These are phyloP conservation scores for Eilema depressum DNA, from an alignment of 2,888 invertebrate species.

Conservation along the genomic window DNA sequence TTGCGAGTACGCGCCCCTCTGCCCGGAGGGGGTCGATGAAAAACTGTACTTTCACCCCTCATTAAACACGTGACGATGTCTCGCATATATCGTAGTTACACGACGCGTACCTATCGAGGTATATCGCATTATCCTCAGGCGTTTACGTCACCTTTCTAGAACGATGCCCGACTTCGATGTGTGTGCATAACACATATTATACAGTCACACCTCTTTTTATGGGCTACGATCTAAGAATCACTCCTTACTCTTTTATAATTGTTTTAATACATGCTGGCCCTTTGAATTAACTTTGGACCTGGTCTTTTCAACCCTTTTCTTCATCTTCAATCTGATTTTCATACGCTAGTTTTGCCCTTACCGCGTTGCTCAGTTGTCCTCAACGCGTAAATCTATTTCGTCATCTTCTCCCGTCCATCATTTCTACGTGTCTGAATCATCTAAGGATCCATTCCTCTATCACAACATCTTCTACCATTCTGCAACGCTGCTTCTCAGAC, in stretches of 20 bases:
- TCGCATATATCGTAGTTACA: constrained; percentile 1
- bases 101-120: background rate
- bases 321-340: background rate
- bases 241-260: background rate
- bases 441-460: background rate
- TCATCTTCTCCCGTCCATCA: background rate
- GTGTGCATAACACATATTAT: background rate
- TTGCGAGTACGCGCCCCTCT: background rate
- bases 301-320: too few relatives aligned
- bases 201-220: background rate
- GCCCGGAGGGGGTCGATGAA: background rate
- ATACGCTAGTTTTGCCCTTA: background rate
- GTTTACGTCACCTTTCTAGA: background rate
- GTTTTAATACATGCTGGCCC: background rate
- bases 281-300: too few relatives aligned
- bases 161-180: background rate
- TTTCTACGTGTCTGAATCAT: background rate
- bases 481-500: background rate
- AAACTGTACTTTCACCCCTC: constrained; percentile 12
- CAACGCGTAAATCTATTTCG: background rate
- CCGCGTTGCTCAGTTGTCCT: too few relatives aligned
- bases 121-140: background rate
- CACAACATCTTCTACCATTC: background rate
- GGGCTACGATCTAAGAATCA: background rate
- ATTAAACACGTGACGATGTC: background rate